Evolutionary conservation across 2,113 vertebrate genomes (phyloP), one percentile per base, ranked within the genome.

Genomic region (Triplophysa rosa): DNA sequence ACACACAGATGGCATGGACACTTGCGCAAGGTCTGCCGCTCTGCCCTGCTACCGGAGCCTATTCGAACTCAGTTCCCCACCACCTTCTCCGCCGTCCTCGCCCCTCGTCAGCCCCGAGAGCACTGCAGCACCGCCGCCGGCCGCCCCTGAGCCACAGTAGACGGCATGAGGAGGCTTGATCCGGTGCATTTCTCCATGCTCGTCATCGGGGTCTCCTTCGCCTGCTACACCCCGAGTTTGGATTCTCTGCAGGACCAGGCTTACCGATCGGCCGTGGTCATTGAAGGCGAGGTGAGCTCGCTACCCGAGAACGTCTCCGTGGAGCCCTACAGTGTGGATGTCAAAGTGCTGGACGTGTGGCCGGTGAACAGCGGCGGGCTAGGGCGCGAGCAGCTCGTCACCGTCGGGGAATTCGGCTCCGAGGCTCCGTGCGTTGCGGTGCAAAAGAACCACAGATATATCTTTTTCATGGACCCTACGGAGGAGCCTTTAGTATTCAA

Each of bases 111-210:
- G 84, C 87, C 77, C 69, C 86, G 64, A 86, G 78, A 90, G 89
- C 92, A 92, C 92, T 92, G 91, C 90, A 93, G 92, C 94, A 93
- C 90, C 93, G 92, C 92, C 86, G 89, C 92, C 91, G 91, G 91
- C 92, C 87, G 91, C 92, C 90, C 90, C 92, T 86, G 89, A 89
- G 92, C 92, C 91, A 91, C 87, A 94, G 94, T 93, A 95, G 95
- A 94, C 94, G 95, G 95, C 94, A 97, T 96, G 95, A 96, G 95
- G 95, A 96, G 95, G 96, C 95, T 95, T 93, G 95, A 95, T 95
- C 94, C 95, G 92, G 92, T 95, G 89, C 94, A 95, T 92, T 94
- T 97, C 93, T 96, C 95, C 92, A 95, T 97, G 95, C 95, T 96
- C 94, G 94, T 97, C 94, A 94, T 96, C 91, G 95, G 96, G 91